Base-by-base conservation (phyloP, 1,140 invertebrate species). In the Drosophila busckii region DNA sequence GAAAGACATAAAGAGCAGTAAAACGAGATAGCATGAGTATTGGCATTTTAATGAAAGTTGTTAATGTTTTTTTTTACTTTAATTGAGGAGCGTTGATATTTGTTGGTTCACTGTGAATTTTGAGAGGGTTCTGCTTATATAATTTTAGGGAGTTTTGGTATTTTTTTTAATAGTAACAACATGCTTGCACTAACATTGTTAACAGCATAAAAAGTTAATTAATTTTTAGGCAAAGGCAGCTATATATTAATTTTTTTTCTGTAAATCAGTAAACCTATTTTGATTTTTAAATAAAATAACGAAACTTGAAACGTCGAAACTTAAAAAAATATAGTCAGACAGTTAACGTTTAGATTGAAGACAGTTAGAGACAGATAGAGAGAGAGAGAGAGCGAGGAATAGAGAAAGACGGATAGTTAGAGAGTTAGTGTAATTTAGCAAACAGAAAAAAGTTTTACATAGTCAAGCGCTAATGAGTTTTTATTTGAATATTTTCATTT, bases 261-360 rank as follows among this genome's bases (percentile, higher is more conserved):
- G n/a, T n/a, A n/a, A n/a, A n/a, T n/a, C 8, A 19, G 13, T 23
- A 38, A 54, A 70, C 31, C 23, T 52, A 76, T 59, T 46, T 38
- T 10, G 25, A 37, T n/a, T n/a, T 42, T 20, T 7, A n/a, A 69
- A 50, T 48, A 53, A 50, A 2, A 8, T 45, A 49, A 61, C n/a
- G 26, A 38, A 19, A 8, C 22, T 16, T 12, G 26, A 25, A 6
- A 15, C 9, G 53, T n/a, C n/a, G 16, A 59, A 8, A 45, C 25
- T 48, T 10, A 10, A 20, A 34, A 29, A 52, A 5, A 35, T 38
- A 22, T 4, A 38, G 29, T 19, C 1, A 40, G 6, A 38, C 7
- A 26, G 10, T 19, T 34, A 23, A 16, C n/a, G 41, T 16, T 2
- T 4, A 42, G 17, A 10, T 7, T 29, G 12, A 32, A 13, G 29